These are phyloP conservation scores for Drosophila rhopaloa DNA, from an alignment of 1,140 invertebrate species.

Conservation along the genomic window DNA sequence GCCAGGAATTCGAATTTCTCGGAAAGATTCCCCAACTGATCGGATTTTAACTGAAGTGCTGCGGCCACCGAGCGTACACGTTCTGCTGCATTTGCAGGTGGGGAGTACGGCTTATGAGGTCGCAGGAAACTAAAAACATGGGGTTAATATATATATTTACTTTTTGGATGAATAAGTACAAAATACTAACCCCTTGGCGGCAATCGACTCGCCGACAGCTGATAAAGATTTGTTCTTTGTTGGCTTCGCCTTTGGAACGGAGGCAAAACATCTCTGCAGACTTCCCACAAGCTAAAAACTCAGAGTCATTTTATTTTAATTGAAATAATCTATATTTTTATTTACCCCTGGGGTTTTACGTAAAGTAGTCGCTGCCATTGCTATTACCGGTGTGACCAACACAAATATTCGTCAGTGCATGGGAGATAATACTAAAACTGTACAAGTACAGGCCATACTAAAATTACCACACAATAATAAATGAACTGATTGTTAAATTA, in stretches of 20 bases:
- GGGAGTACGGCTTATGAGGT: constrained; percentile 89
- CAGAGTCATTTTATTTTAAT: background rate
- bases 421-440: background rate
- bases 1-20: constrained; percentile 90
- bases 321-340: constrained; percentile 16
- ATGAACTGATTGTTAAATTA: too few relatives aligned
- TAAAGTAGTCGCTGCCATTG: constrained; percentile 46
- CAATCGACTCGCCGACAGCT: constrained; percentile 66
- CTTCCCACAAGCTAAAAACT: constrained; percentile 19
- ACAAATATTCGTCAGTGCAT: background rate
- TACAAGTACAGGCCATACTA: background rate
- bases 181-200: constrained; percentile 66
- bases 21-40: constrained; percentile 85
- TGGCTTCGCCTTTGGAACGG: constrained; percentile 38
- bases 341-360: constrained; percentile 53
- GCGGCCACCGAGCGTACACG: constrained; percentile 87
- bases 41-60: constrained; percentile 60
- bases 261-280: constrained; percentile 43
- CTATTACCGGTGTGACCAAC: constrained; percentile 18
- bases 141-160: background rate
- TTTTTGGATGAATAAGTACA: background rate
- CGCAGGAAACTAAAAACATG: constrained; percentile 89
- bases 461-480: background rate
- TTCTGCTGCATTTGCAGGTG: constrained; percentile 87
- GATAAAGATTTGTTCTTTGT: constrained; percentile 43